Evolutionary conservation across 1,140 invertebrate genomes (phyloP).

Genomic region (Battus philenor): DNA sequence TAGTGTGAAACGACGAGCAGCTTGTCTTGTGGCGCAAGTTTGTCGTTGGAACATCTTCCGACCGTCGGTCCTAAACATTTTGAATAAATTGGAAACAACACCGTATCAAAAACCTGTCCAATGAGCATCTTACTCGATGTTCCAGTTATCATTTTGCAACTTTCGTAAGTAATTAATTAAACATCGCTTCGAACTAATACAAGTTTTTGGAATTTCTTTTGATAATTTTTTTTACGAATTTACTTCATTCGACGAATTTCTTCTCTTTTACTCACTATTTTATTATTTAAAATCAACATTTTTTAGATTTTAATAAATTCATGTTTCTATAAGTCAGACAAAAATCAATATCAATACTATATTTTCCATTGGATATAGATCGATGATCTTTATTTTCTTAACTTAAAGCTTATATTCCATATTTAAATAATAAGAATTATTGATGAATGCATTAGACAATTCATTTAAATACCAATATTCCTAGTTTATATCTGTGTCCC

Average conservation of each 20-base stretch:
- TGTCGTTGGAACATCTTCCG: neutral
- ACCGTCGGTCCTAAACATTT: conserved; percentile 3
- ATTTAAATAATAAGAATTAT: too few species aligned
- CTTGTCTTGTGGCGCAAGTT: neutral
- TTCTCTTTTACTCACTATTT: too few species aligned
- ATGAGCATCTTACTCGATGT: conserved; percentile 6
- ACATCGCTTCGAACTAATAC: conserved; percentile 3
- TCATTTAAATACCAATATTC: too few species aligned
- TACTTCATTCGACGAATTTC: too few species aligned
- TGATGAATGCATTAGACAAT: too few species aligned
- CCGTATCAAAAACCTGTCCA: conserved; percentile 15
- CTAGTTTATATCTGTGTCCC: neutral
- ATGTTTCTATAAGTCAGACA: too few species aligned
- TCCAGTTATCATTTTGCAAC: conserved; percentile 10
- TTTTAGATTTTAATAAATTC: too few species aligned
- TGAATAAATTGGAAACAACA: conserved; percentile 14
- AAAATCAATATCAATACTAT: too few species aligned
- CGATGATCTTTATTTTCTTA: too few species aligned
- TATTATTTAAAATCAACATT: too few species aligned
- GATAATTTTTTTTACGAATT: neutral
- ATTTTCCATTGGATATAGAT: too few species aligned
- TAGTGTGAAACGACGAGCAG: neutral
- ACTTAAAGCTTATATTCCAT: too few species aligned
- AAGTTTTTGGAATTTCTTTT: neutral
- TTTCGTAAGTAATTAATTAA: conserved; percentile 12